Evolutionary conservation across 2,888 invertebrate genomes (phyloP).

Genomic region (Cephalotes varians): DNA sequence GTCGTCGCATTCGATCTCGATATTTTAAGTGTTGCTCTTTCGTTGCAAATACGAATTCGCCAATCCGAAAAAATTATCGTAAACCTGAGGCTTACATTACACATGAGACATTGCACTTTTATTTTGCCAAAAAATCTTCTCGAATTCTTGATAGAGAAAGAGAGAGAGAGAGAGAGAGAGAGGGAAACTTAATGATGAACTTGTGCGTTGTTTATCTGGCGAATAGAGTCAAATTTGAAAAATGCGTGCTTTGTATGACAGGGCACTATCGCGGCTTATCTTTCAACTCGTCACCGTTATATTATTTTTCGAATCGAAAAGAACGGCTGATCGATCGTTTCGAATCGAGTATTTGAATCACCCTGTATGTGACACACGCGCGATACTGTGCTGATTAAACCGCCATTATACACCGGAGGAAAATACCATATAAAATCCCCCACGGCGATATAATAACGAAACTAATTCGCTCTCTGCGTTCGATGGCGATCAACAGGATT

Average conservation of each 20-base stretch:
- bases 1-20: neutral
- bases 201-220: neutral
- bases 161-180: neutral
- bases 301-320: neutral
- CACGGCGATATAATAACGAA: constrained; percentile 32
- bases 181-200: neutral
- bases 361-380: constrained; percentile 1
- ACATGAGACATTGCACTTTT: neutral
- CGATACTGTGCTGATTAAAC: constrained; percentile 12
- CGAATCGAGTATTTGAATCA: neutral
- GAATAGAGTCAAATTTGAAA: neutral
- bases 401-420: constrained; percentile 23
- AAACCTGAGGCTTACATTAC: neutral
- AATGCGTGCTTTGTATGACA: neutral
- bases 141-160: neutral
- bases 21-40: neutral
- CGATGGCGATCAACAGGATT: constrained; percentile 10
- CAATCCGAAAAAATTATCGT: neutral
- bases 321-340: neutral
- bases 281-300: neutral
- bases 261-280: neutral
- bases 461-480: constrained; percentile 23
- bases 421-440: constrained; percentile 45
- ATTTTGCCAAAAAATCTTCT: neutral
- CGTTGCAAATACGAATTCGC: neutral